Evolutionary conservation across 2,797 vertebrate genomes (phyloP).

Genomic region (Helicolenus hilgendorfi): DNA sequence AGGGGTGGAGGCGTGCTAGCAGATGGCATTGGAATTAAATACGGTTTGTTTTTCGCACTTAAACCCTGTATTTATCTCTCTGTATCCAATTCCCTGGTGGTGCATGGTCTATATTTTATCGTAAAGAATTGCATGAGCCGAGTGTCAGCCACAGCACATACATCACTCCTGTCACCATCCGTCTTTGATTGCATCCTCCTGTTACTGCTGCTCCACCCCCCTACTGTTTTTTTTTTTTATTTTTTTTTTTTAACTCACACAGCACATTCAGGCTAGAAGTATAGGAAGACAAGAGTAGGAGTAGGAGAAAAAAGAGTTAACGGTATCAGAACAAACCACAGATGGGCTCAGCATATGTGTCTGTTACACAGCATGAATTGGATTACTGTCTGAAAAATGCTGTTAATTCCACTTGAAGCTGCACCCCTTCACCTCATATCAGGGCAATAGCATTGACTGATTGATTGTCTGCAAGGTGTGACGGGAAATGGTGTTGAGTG

Average conservation of each 20-base stretch:
- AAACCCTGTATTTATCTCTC: slow-evolving; percentile 56
- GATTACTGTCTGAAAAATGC: slow-evolving; percentile 78
- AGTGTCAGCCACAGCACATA: slow-evolving; percentile 63
- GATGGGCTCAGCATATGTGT: slow-evolving; percentile 52
- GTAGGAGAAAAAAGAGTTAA: slow-evolving; percentile 7
- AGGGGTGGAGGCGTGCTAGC: slow-evolving; percentile 8
- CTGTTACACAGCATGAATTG: slow-evolving; percentile 58
- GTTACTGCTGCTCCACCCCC: slow-evolving; percentile 28
- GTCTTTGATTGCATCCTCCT: slow-evolving; percentile 71
- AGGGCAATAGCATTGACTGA: slow-evolving; percentile 63
- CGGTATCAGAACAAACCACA: slow-evolving; percentile 43
- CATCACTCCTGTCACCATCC: slow-evolving; percentile 61
- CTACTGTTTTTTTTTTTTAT: neutral
- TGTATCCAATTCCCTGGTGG: slow-evolving; percentile 56
- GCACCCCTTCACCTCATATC: slow-evolving; percentile 63
- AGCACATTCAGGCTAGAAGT: slow-evolving; percentile 42
- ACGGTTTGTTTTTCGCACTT: slow-evolving; percentile 23
- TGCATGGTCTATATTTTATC: slow-evolving; percentile 67
- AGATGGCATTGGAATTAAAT: slow-evolving; percentile 53
- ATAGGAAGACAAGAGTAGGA: neutral
- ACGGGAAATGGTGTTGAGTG: slow-evolving; percentile 35
- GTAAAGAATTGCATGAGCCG: slow-evolving; percentile 63
- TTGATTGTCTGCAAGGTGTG: slow-evolving; percentile 63
- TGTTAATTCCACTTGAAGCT: slow-evolving; percentile 72
- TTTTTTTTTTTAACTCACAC: slow-evolving; percentile 3